These are phyloP conservation scores for Rhimphoctona megacephalus DNA, from an alignment of 2,888 invertebrate genomes.

Conservation along the genomic window DNA sequence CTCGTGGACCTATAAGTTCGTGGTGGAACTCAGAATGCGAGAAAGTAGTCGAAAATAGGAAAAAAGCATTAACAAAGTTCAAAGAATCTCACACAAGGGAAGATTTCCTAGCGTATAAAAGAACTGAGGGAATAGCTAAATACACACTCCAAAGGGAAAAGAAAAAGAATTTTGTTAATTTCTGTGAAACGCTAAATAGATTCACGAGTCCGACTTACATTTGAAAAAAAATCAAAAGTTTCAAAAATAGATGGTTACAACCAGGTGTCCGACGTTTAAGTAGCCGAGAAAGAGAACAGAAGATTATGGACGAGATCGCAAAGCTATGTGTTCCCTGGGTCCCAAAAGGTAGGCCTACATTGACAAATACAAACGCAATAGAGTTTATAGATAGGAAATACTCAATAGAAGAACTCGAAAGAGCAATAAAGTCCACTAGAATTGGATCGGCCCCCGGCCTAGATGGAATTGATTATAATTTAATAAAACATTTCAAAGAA, in stretches of 20 bases:
- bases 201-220: too few relatives aligned
- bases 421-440: background rate
- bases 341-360: background rate
- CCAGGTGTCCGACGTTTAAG: too few relatives aligned
- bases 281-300: too few relatives aligned
- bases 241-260: too few relatives aligned
- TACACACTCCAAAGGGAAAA: background rate
- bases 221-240: too few relatives aligned
- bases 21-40: background rate
- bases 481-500: background rate
- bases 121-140: background rate
- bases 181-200: too few relatives aligned
- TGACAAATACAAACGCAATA: background rate
- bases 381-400: background rate
- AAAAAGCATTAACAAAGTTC: background rate
- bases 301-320: too few relatives aligned
- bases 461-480: background rate
- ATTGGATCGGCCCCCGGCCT: background rate
- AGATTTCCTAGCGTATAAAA: background rate
- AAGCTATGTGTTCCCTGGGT: background rate
- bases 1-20: background rate
- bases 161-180: background rate
- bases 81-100: background rate
- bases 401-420: background rate
- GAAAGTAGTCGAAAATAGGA: background rate